Percentiles rank a stretch among this genome's conserved stretches.
Evolutionary conservation across 1,140 invertebrate species (phyloP).

Genomic region (Diabrotica virgifera): DNA sequence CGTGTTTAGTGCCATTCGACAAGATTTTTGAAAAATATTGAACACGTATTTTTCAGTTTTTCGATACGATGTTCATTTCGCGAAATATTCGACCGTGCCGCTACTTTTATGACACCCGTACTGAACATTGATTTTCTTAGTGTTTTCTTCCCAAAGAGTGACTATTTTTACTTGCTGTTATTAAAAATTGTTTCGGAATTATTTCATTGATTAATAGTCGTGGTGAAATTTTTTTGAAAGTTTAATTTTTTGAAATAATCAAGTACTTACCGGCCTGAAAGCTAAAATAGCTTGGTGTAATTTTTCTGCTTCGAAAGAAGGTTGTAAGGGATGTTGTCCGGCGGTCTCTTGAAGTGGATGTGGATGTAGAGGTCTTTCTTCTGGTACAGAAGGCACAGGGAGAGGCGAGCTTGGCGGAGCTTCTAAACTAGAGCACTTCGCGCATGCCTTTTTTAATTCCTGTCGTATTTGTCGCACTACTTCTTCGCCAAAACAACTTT

Average conservation of each 20-base stretch:
- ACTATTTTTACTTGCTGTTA: no score
- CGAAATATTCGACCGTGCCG: no score
- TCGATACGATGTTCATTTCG: no score
- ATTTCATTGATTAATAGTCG: no score
- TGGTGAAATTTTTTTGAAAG: background rate
- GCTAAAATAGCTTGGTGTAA: conserved; percentile 53
- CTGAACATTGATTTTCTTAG: no score
- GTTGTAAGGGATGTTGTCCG: conserved; percentile 39
- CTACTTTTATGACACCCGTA: no score
- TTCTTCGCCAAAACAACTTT: conserved; percentile 63
- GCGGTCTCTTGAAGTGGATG: conserved; percentile 22
- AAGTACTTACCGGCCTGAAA: conserved; percentile 43
- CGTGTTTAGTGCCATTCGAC: no score
- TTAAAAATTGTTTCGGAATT: no score
- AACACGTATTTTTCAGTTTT: no score
- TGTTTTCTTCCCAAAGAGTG: no score
- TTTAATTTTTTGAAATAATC: background rate
- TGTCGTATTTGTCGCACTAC: conserved; percentile 63
- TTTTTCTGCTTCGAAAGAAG: conserved; percentile 49
- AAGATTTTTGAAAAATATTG: no score
- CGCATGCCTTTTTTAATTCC: conserved; percentile 62
- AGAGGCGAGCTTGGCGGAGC: conserved; percentile 42
- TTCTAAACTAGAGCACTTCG: conserved; percentile 55
- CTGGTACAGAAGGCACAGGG: conserved; percentile 47
- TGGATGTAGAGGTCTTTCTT: conserved; percentile 43